Percentiles rank a stretch among this genome's conserved stretches.
Conservation (phyloP, 2,113 vertebrate species). For the Nothobranchius kuhntae region DNA sequence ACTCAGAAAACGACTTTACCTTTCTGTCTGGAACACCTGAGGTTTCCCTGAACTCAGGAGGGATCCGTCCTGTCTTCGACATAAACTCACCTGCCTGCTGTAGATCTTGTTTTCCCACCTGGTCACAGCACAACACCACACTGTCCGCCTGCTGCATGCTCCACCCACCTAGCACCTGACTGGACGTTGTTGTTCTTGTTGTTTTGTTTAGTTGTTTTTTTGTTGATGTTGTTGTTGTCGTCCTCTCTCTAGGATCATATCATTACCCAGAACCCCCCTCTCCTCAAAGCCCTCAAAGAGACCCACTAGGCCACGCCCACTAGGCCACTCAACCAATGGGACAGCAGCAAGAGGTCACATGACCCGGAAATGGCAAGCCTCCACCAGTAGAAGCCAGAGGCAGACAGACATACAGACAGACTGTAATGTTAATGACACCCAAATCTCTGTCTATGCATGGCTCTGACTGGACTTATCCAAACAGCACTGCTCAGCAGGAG, state of each 20-base stretch:
- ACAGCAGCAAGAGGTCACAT: slow-evolving; percentile 78
- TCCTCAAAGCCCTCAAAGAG: slow-evolving; percentile 99
- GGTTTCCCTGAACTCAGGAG: no score
- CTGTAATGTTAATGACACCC: slow-evolving; percentile 64
- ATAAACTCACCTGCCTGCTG: slow-evolving; percentile 10
- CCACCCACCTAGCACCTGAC: slow-evolving; percentile 89
- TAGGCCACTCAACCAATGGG: slow-evolving; percentile 79
- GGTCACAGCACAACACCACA: slow-evolving; percentile 58
- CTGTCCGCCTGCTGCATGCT: slow-evolving; percentile 72
- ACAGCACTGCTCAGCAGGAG: slow-evolving; percentile 52
- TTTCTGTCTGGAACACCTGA: no score
- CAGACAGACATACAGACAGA: slow-evolving; percentile 60
- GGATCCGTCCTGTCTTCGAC: not conserved
- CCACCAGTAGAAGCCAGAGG: slow-evolving; percentile 74
- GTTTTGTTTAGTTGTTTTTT: slow-evolving; percentile 90
- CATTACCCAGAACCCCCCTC: slow-evolving; percentile 97
- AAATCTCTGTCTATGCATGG: slow-evolving; percentile 61
- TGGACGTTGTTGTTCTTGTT: slow-evolving; percentile 84
- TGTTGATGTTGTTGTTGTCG: slow-evolving; percentile 98
- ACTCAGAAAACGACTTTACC: no score
- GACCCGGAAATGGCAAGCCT: slow-evolving; percentile 76
- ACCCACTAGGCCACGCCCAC: slow-evolving; percentile 95
- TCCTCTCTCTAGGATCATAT: slow-evolving; percentile 99
- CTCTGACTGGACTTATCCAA: slow-evolving; percentile 66
- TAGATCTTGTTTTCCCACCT: slow-evolving; percentile 39